Percentiles rank a stretch among this genome's conserved stretches.
These are phyloP conservation scores for Enteromius radiatus DNA, from an alignment of 2,797 vertebrate species.

Conservation along the genomic window DNA sequence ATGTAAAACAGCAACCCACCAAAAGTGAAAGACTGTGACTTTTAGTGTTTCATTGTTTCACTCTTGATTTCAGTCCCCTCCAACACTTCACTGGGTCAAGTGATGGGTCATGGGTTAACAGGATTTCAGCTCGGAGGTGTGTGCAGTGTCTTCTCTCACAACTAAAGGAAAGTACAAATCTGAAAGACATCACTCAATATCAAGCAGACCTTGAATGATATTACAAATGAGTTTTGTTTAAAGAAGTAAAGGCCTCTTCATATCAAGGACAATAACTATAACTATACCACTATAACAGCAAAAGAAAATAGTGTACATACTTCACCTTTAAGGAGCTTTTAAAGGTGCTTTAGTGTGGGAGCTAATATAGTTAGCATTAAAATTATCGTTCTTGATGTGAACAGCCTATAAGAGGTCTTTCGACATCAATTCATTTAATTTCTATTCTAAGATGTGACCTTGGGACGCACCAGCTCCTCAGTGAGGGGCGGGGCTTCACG, in stretches of 20 bases:
- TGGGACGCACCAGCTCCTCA: conserved; percentile 50
- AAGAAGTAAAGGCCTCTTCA: neutral
- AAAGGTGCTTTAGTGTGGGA: neutral
- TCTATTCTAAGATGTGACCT: conserved; percentile 51
- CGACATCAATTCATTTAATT: conserved; percentile 20
- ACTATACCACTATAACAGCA: neutral
- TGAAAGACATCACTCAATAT: neutral
- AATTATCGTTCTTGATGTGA: neutral
- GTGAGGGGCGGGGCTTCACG: conserved; percentile 54
- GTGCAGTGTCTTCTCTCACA: conserved; percentile 1
- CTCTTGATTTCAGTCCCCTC: conserved; percentile 52
- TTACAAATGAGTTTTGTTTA: neutral
- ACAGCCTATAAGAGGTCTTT: neutral
- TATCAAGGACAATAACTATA: neutral
- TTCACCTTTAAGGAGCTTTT: neutral
- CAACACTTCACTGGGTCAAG: conserved; percentile 64
- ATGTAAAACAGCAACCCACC: neutral
- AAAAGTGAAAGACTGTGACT: conserved; percentile 38
- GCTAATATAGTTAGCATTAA: neutral
- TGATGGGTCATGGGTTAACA: conserved; percentile 66
- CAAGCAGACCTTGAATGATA: neutral
- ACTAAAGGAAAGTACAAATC: neutral
- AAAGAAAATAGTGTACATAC: neutral
- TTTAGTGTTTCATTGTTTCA: conserved; percentile 59
- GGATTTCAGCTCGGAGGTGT: conserved; percentile 56